Evolutionary conservation across 2,113 vertebrate species (phyloP).

Genomic region (Alexandromys fortis): DNA sequence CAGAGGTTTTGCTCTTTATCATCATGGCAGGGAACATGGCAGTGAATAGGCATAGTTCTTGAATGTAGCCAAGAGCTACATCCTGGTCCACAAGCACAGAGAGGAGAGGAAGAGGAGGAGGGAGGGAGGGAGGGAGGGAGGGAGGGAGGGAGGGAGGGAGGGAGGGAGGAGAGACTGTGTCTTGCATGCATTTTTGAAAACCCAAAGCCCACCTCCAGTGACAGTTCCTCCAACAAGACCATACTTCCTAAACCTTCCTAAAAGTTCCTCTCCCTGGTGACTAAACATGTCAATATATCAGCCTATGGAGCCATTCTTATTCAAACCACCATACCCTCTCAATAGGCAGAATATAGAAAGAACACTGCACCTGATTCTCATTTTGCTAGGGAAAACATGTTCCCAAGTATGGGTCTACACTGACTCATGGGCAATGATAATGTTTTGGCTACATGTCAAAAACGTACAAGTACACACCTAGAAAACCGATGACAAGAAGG

Average conservation of each 20-base stretch:
- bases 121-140: rapidly evolving
- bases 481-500: not conserved
- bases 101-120: rapidly evolving
- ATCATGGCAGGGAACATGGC: not conserved
- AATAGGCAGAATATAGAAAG: not conserved
- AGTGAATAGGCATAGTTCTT: not conserved
- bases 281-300: not conserved
- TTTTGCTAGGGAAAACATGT: not conserved
- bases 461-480: not conserved
- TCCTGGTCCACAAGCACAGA: not conserved
- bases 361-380: not conserved
- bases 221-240: not conserved
- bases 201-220: not conserved
- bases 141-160: not conserved
- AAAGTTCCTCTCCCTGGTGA: not conserved
- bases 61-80: not conserved
- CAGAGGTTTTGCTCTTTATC: not conserved
- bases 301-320: not conserved
- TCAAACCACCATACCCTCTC: not conserved
- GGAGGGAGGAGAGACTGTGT: too few relatives aligned
- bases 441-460: not conserved
- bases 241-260: not conserved
- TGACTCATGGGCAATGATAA: not conserved
- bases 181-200: not conserved
- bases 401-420: not conserved